Percentiles rank a stretch among this genome's conserved stretches.
phyloP scores from a whole-genome alignment of 2,888 invertebrate species.

The Serripes groenlandicus region DNA sequence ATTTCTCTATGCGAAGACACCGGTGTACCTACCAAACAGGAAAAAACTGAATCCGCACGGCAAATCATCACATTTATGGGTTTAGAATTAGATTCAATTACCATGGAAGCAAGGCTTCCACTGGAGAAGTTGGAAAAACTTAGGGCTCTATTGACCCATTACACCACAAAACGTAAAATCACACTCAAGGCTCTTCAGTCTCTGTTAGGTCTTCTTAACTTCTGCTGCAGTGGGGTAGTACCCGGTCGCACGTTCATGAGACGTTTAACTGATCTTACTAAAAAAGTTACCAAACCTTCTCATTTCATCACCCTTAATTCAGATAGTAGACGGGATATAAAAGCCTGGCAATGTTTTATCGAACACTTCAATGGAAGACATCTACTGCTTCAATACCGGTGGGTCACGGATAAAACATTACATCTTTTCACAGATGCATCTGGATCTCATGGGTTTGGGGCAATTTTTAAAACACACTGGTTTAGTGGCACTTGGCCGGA shows the following conservation, averaged over 20 bases:
- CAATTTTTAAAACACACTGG: slow-evolving; percentile 44
- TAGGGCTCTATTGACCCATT: background rate
- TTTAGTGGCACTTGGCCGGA: slow-evolving; percentile 45
- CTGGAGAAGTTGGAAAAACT: slow-evolving; percentile 34
- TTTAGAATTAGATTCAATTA: slow-evolving; percentile 46
- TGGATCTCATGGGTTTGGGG: slow-evolving; percentile 55
- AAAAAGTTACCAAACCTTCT: slow-evolving; percentile 27
- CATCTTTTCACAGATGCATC: slow-evolving; percentile 46
- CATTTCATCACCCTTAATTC: slow-evolving; percentile 41
- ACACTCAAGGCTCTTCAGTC: slow-evolving; percentile 11
- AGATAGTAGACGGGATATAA: slow-evolving; percentile 28
- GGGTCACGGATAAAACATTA: slow-evolving; percentile 8
- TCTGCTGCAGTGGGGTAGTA: slow-evolving; percentile 45
- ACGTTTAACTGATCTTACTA: slow-evolving; percentile 45
- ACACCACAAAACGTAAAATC: slow-evolving; percentile 8
- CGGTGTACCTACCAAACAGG: slow-evolving; percentile 37
- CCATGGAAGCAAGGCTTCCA: slow-evolving; percentile 45
- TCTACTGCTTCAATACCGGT: slow-evolving; percentile 29
- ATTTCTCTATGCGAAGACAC: slow-evolving; percentile 3
- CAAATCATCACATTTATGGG: slow-evolving; percentile 37
- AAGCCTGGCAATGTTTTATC: slow-evolving; percentile 46
- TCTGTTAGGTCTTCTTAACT: slow-evolving; percentile 47
- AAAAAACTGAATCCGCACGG: slow-evolving; percentile 37
- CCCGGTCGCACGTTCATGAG: slow-evolving; percentile 47
- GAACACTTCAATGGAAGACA: slow-evolving; percentile 53